Conservation (phyloP, 1,140 invertebrate genomes). For the Orius laevigatus region DNA sequence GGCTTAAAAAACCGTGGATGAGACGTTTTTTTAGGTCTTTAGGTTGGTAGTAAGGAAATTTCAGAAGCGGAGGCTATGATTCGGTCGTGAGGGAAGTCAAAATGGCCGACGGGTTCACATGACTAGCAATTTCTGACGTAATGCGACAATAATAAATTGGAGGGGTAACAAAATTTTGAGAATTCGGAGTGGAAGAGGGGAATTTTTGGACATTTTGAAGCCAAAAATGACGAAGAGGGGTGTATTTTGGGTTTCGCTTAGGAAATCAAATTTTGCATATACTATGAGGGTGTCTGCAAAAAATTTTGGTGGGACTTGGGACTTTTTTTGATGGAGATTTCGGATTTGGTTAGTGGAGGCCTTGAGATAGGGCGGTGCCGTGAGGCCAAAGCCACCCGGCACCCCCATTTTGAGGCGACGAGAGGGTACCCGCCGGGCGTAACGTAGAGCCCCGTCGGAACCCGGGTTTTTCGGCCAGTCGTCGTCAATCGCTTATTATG, state of each 20-base stretch:
- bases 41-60: no score
- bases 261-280: background rate
- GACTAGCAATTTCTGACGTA: conserved; percentile 14
- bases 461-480: background rate
- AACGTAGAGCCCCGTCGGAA: background rate
- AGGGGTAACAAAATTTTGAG: background rate
- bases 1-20: no score
- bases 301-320: no score
- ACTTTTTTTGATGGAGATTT: no score
- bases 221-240: background rate
- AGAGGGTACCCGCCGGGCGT: conserved; percentile 1
- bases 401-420: background rate
- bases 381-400: no score
- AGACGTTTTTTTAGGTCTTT: no score
- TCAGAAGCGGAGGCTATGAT: no score
- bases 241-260: background rate
- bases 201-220: background rate
- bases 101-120: conserved; percentile 14
- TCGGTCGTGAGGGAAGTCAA: conserved; percentile 2
- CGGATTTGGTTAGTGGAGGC: background rate
- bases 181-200: background rate
- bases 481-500: conserved; percentile 12
- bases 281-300: conserved; percentile 1
- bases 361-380: background rate
- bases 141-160: background rate